Evolutionary conservation across 2,113 vertebrate species (phyloP).

Genomic region (Mellivora capensis): DNA sequence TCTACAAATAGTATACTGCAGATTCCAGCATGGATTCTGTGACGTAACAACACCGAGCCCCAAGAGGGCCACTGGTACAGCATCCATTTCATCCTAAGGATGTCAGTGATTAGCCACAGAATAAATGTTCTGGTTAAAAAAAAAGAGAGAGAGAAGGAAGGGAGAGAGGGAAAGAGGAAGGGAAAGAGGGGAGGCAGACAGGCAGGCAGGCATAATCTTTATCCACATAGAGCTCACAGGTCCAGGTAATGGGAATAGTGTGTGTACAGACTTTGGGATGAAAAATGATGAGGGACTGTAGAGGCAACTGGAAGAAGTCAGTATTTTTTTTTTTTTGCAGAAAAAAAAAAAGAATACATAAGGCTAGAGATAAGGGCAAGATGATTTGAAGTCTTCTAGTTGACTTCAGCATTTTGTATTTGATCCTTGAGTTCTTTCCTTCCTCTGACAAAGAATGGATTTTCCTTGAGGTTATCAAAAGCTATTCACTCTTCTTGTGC

Average conservation of each 20-base stretch:
- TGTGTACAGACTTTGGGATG: neutral
- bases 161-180: neutral
- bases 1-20: neutral
- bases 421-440: neutral
- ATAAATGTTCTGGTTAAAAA: neutral
- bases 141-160: neutral
- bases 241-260: neutral
- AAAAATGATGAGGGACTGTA: neutral
- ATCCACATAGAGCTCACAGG: neutral
- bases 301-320: neutral
- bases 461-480: neutral
- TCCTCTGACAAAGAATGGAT: neutral
- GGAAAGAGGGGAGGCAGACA: neutral
- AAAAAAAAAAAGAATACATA: neutral
- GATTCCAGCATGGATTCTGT: neutral
- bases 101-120: neutral
- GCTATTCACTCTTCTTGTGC: neutral
- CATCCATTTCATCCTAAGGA: neutral
- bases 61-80: neutral
- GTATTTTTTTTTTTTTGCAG: neutral
- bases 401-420: neutral
- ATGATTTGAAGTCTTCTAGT: neutral
- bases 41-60: neutral
- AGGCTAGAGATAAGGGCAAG: neutral
- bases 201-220: neutral